Evolutionary conservation across 1,140 invertebrate species (phyloP), one percentile per base, ranked within the genome.

Genomic region (Drosophila baimaii): DNA sequence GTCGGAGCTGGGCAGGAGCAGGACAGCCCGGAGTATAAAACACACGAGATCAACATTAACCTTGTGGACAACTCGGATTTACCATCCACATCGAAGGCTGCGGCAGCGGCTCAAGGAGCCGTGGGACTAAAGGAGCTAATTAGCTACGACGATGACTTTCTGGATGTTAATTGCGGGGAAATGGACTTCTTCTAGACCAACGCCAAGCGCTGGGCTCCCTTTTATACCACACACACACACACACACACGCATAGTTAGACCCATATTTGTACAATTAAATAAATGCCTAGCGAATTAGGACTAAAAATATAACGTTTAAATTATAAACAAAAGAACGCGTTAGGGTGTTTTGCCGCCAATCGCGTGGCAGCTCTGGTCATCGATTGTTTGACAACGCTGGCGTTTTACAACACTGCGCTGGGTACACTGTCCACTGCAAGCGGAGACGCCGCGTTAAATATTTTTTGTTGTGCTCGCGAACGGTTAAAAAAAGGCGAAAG

Each of bases 1-100:
- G 96, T 95, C 35, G 96, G 95, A 0, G 96, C 95, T 49, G 96
- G 95, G 0, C 94, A 95, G 23, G 95, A 96, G 79, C 94, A 95
- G 23, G 75, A 82, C 85, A 94, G 95, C 57, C 95, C 95, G 59
- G 95, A 95, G 78, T 93, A 93, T 12, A 92, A 93, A 68, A 92
- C 92, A 13, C 93, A 94, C 75, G 92, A 93, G 69, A 94, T 93
- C 72, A 92, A 94, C 61, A 94, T 93, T 66, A 92, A 94, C 71
- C 92, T 93, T 66, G 92, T 92, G 29, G 84, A 88, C 33, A 72
- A 54, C 44, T 44, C 82, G n/a, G 93, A 93, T 69, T 78, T 74
- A 29, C 81, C 75, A 44, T 92, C 91, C 7, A 86, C 74, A 64
- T 92, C 91, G 8, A 89, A 83, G 47, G 79, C 77, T 56, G 79